Conservation (phyloP, 2,888 invertebrate genomes). For the Eupithecia centaureata region DNA sequence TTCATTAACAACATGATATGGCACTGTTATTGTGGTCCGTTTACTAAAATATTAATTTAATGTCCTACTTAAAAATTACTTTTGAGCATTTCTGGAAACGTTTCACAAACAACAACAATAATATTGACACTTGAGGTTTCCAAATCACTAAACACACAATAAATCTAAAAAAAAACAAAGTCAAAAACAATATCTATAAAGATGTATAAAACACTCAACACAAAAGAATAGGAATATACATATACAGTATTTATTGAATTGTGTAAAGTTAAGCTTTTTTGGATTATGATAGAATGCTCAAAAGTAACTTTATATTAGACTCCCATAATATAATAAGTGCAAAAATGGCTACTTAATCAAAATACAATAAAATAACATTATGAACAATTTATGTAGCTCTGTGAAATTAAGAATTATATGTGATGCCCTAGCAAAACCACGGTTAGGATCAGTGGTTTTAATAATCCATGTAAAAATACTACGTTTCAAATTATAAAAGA, state of each 20-base stretch:
- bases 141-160: neutral
- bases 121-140: no score
- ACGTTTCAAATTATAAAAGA: no score
- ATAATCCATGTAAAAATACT: no score
- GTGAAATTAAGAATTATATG: neutral
- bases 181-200: neutral
- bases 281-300: neutral
- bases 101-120: neutral
- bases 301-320: slow-evolving; percentile 5
- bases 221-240: neutral
- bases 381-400: neutral
- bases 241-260: neutral
- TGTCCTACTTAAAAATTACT: neutral
- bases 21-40: slow-evolving; percentile 75
- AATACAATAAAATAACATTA: neutral
- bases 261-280: neutral
- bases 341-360: neutral
- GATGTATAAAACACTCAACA: neutral
- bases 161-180: neutral
- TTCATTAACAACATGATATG: slow-evolving; percentile 71
- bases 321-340: slow-evolving; percentile 1
- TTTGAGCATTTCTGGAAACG: neutral
- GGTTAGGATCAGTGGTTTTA: no score
- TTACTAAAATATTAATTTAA: slow-evolving; percentile 39
- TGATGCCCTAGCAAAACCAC: no score